A percentile compares a stretch with the other conserved stretches of the same genome.
These are phyloP conservation scores for Sebastes diploproa DNA, from an alignment of 2,797 vertebrate genomes.

Conservation along the genomic window DNA sequence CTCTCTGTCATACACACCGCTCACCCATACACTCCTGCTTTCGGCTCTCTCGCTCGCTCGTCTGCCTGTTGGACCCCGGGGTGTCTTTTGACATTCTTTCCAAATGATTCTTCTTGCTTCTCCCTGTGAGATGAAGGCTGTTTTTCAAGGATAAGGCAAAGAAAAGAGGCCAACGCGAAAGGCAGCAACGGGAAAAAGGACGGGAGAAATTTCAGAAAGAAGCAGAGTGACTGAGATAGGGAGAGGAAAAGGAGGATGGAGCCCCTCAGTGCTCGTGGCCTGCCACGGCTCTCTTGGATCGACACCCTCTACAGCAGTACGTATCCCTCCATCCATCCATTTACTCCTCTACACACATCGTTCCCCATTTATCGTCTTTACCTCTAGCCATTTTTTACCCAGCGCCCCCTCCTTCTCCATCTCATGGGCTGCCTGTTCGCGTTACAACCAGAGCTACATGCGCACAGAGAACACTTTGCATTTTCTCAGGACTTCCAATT, in stretches of 20 bases:
- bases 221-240: slow-evolving; percentile 50
- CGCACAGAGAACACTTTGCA: slow-evolving; percentile 35
- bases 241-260: slow-evolving; percentile 87
- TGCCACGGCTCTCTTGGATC: slow-evolving; percentile 97
- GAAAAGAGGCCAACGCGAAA: not conserved
- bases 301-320: slow-evolving; percentile 98
- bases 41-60: slow-evolving; percentile 3
- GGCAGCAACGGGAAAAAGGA: slow-evolving; percentile 36
- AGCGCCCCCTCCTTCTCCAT: not conserved
- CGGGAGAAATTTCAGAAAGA: slow-evolving; percentile 51
- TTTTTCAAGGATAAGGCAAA: slow-evolving; percentile 53
- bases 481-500: slow-evolving; percentile 55
- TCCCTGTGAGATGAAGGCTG: slow-evolving; percentile 62
- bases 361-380: slow-evolving; percentile 39
- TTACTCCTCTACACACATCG: slow-evolving; percentile 26
- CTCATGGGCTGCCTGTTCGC: slow-evolving; percentile 35
- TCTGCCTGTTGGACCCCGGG: slow-evolving; percentile 65
- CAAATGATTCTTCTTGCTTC: slow-evolving; percentile 40
- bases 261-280: slow-evolving; percentile 92
- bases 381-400: slow-evolving; percentile 38
- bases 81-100: slow-evolving; percentile 44
- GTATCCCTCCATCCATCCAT: slow-evolving; percentile 69
- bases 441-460: slow-evolving; percentile 21
- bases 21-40: slow-evolving; percentile 24
- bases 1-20: slow-evolving; percentile 16